These are phyloP conservation scores for Telmatochromis brachygnathus DNA, from an alignment of 2,113 vertebrate genomes.

Conservation along the genomic window DNA sequence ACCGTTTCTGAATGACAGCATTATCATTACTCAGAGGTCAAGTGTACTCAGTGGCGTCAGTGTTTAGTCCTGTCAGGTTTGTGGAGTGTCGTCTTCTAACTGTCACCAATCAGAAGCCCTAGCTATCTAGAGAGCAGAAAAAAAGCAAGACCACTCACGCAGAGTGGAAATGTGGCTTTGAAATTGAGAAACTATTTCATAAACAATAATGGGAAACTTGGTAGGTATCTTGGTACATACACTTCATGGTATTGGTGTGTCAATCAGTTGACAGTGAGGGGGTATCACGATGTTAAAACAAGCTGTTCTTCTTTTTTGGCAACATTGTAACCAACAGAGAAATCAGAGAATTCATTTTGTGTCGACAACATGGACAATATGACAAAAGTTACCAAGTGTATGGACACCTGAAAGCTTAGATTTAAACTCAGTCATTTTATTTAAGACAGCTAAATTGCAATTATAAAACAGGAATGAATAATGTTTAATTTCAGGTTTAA, in stretches of 20 bases:
- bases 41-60: not conserved
- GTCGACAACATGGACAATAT: not conserved
- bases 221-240: not conserved
- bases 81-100: not conserved
- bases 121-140: not conserved
- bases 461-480: not conserved
- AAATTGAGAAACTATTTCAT: not conserved
- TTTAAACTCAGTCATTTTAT: not conserved
- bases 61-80: not conserved
- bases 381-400: not conserved
- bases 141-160: not conserved
- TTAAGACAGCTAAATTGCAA: not conserved
- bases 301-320: not conserved
- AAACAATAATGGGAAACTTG: not conserved
- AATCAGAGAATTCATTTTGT: not conserved
- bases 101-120: not conserved
- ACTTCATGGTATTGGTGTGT: not conserved
- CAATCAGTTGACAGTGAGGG: not conserved
- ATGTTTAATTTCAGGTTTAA: not conserved
- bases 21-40: not conserved
- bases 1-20: not conserved
- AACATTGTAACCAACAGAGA: not conserved
- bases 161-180: not conserved
- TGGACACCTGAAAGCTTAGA: not conserved
- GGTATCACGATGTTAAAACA: not conserved